These are phyloP conservation scores for Panthera leo DNA, from an alignment of 2,113 vertebrate species.

Conservation along the genomic window DNA sequence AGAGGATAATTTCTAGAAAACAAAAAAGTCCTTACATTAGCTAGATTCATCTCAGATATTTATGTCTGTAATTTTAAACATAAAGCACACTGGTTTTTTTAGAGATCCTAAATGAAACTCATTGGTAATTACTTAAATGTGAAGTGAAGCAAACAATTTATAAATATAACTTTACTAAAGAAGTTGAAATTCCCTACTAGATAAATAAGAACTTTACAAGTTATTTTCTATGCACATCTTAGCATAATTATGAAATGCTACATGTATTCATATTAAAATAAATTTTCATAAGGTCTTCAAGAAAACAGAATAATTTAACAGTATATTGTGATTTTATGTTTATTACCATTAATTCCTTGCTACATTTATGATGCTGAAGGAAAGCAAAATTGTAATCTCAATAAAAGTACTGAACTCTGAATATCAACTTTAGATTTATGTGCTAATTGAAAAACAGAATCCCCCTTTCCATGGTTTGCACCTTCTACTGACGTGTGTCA, in stretches of 20 bases:
- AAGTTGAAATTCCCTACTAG: background rate
- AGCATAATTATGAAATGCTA: slow-evolving; percentile 15
- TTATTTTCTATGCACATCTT: background rate
- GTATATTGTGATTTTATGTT: slow-evolving; percentile 65
- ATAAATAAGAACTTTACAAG: background rate
- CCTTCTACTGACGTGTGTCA: slow-evolving; percentile 14
- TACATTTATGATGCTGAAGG: slow-evolving; percentile 62
- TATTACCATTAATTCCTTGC: slow-evolving; percentile 67
- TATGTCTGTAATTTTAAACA: background rate
- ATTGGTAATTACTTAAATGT: slow-evolving; percentile 2
- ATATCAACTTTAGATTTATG: slow-evolving; percentile 74
- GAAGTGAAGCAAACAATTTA: slow-evolving; percentile 24
- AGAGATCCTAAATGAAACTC: slow-evolving; percentile 3
- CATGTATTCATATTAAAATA: background rate
- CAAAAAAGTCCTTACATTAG: background rate
- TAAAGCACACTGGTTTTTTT: background rate
- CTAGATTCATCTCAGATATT: background rate
- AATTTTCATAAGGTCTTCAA: background rate
- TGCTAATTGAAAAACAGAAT: slow-evolving; percentile 60
- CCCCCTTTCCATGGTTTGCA: slow-evolving; percentile 26
- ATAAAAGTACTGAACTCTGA: slow-evolving; percentile 71
- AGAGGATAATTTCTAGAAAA: background rate
- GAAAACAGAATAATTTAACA: slow-evolving; percentile 42
- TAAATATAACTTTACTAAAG: background rate
- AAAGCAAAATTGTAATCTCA: slow-evolving; percentile 65